Base-by-base conservation (phyloP, 2,888 invertebrate genomes). In the Caenorhabditis virilis region DNA sequence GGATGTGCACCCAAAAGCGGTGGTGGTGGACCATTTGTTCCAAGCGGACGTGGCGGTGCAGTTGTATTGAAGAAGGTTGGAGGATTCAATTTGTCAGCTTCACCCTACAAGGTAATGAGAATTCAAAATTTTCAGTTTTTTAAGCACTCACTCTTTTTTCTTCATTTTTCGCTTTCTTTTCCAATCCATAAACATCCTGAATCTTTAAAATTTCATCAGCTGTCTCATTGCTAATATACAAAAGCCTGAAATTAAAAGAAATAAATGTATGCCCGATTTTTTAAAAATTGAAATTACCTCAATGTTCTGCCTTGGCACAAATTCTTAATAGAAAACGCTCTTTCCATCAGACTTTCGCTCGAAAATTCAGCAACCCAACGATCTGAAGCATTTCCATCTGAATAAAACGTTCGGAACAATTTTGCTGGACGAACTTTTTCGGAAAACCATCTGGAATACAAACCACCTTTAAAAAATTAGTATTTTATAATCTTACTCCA, bases 321-420 rank as follows among this genome's bases (percentile, higher is more conserved):
- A 7, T 56, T 42, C n/a, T 52, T 26, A n/a, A 69, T 60, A 11
- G 46, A 38, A 18, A 56, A 53, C 2, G 67, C 62, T 18, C 62
- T 48, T 11, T 64, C 57, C 60, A 67, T 60, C 11, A 57, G 25
- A 26, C 50, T 53, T 27, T 71, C 71, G 38, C 57, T 69, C 30
- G 69, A 66, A 48, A 77, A 78, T 55, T 77, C 77, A 16, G 76
- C 74, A n/a, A 79, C 60, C 79, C 79, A 79, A 9, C 73, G 54
- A 54, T 79, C 79, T 0, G 78, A 75, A 9, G 74, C 72, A 23
- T 77, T 75, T 20, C 75, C 73, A 49, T 74, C 76, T 1, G 71
- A 47, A 47, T 74, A 72, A 43, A 55, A 75, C 3, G 73, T 69
- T 6, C 76, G 62, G 13, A 59, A 53, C 1, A 75, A 30, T 30